A percentile compares a stretch with the other conserved stretches of the same genome.
Evolutionary conservation across 1,140 invertebrate genomes (phyloP).

Genomic region (Anthonomus grandis): DNA sequence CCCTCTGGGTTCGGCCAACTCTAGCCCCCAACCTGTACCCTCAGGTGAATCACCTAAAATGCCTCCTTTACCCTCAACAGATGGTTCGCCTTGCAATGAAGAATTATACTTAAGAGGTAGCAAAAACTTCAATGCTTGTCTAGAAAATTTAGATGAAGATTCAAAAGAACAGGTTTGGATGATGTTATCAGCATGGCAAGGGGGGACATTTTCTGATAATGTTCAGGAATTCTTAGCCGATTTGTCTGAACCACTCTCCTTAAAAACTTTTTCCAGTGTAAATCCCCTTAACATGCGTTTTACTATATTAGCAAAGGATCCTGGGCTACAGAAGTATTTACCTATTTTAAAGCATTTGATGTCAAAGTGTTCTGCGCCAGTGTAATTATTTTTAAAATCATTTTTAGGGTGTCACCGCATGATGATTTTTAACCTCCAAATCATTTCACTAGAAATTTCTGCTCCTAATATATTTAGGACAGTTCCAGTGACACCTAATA

Average conservation of each 20-base stretch:
- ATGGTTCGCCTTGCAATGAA: conserved; percentile 10
- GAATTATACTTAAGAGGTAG: conserved; percentile 17
- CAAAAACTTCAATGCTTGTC: conserved; percentile 19
- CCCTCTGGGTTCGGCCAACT: conserved; percentile 26
- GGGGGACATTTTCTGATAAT: conserved; percentile 24
- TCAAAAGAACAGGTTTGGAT: conserved; percentile 19
- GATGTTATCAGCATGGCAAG: conserved; percentile 24
- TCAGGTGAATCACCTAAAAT: neutral
- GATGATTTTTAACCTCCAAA: too few relatives aligned
- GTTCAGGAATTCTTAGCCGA: conserved; percentile 21
- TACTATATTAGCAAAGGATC: conserved; percentile 12
- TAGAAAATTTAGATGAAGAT: conserved; percentile 11
- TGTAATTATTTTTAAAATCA: too few relatives aligned
- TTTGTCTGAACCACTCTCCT: conserved; percentile 9
- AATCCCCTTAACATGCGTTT: conserved; percentile 27
- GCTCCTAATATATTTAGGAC: too few relatives aligned
- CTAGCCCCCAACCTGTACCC: neutral
- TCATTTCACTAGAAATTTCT: too few relatives aligned
- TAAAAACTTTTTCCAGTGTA: conserved; percentile 14
- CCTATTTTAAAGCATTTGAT: conserved; percentile 15
- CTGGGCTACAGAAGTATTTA: conserved; percentile 12
- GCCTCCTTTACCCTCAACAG: neutral
- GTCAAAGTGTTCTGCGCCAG: too few relatives aligned
- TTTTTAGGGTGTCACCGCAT: too few relatives aligned
- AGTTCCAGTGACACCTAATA: too few relatives aligned